Evolutionary conservation across 2,888 invertebrate genomes (phyloP).

Genomic region (Drosophila formosana): DNA sequence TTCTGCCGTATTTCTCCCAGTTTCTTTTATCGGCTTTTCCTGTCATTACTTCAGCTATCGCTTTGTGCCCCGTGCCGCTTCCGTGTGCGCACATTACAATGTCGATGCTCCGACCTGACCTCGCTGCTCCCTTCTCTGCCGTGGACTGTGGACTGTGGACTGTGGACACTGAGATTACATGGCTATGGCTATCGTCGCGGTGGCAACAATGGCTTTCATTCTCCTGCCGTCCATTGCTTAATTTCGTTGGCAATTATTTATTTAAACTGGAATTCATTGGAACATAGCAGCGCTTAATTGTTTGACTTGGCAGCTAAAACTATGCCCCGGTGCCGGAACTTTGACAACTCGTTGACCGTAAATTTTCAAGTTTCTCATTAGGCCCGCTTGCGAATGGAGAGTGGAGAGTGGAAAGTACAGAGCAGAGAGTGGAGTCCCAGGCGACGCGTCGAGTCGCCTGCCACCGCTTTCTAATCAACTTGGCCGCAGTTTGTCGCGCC

Average conservation of each 20-base stretch:
- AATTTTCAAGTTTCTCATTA: constrained; percentile 79
- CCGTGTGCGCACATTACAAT: constrained; percentile 61
- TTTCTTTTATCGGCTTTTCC: constrained; percentile 67
- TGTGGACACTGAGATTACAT: constrained; percentile 47
- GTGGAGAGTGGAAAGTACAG: too few relatives aligned
- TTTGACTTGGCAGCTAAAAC: constrained; percentile 76
- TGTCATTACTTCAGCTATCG: constrained; percentile 71
- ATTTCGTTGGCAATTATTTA: constrained; percentile 79
- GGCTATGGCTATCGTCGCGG: background rate
- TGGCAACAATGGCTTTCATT: constrained; percentile 15
- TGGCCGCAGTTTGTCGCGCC: constrained; percentile 75
- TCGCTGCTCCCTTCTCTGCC: background rate
- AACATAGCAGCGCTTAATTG: constrained; percentile 66
- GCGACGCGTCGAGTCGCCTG: constrained; percentile 34
- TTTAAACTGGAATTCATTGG: constrained; percentile 71
- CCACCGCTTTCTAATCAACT: constrained; percentile 76
- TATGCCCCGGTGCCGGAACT: constrained; percentile 66
- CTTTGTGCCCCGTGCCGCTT: constrained; percentile 29
- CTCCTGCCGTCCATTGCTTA: constrained; percentile 55
- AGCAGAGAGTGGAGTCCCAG: too few relatives aligned
- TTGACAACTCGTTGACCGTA: constrained; percentile 79
- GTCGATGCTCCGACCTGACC: constrained; percentile 28
- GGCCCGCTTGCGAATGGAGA: constrained; percentile 37
- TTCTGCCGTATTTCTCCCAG: background rate
- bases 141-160: background rate